These are phyloP conservation scores for Plebejus melissa DNA, from an alignment of 2,888 invertebrate genomes.

Conservation along the genomic window DNA sequence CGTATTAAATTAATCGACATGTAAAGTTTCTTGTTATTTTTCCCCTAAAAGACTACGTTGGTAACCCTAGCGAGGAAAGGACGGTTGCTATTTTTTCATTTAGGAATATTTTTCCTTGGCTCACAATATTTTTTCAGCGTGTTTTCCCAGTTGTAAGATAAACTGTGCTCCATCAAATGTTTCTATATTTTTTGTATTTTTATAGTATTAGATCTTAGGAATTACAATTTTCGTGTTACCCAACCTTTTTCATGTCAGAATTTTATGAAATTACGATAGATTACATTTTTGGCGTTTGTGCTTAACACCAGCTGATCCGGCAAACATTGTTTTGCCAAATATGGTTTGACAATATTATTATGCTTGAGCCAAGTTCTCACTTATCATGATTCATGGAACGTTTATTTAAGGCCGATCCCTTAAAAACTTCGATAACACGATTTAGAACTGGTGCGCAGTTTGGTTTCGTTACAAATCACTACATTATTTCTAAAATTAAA, in stretches of 20 bases:
- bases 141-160: conserved; percentile 78
- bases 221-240: conserved; percentile 34
- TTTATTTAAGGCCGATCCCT: too few species aligned
- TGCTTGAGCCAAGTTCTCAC: too few species aligned
- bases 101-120: conserved; percentile 76
- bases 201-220: conserved; percentile 39
- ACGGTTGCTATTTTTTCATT: conserved; percentile 76
- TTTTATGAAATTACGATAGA: background rate
- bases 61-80: conserved; percentile 55
- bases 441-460: too few species aligned
- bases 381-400: too few species aligned
- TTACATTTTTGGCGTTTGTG: too few species aligned
- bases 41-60: conserved; percentile 24
- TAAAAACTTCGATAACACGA: too few species aligned
- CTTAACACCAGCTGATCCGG: too few species aligned
- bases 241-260: background rate
- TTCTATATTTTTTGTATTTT: conserved; percentile 61
- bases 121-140: conserved; percentile 74
- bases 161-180: conserved; percentile 76
- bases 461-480: too few species aligned
- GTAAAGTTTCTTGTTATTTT: background rate
- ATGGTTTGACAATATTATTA: too few species aligned
- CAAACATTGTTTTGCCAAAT: too few species aligned
- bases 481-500: too few species aligned
- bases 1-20: background rate